Conservation (phyloP, 2,888 invertebrate genomes). For the Microplitis manilae region DNA sequence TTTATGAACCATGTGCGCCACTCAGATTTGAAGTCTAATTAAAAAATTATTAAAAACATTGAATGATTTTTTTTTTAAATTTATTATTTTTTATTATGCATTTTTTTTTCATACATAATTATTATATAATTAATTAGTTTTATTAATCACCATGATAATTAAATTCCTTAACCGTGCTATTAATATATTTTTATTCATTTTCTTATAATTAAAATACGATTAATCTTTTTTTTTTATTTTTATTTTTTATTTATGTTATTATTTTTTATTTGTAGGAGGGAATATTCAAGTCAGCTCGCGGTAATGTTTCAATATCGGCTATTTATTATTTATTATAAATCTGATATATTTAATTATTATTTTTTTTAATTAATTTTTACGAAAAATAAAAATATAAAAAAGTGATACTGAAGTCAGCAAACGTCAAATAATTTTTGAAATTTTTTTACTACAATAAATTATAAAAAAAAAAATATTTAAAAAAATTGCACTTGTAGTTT, state of each 20-base stretch:
- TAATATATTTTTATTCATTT: constrained; percentile 51
- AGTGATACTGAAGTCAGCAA: background rate
- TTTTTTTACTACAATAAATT: too few relatives aligned
- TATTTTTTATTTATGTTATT: constrained; percentile 20
- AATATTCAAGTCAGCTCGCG: constrained; percentile 40
- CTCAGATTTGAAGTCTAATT: background rate
- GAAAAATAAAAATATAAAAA: background rate
- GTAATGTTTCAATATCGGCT: constrained; percentile 34
- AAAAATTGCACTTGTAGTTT: too few relatives aligned
- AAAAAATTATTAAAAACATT: background rate
- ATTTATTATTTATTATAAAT: constrained; percentile 27
- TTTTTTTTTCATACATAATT: constrained; percentile 19
- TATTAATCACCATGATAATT: constrained; percentile 47
- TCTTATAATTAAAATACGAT: constrained; percentile 32
- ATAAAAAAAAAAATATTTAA: too few relatives aligned
- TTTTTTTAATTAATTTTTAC: background rate
- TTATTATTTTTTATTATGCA: background rate
- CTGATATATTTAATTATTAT: constrained; percentile 26
- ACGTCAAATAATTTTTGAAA: too few relatives aligned
- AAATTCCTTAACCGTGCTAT: constrained; percentile 67
- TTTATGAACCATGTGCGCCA: background rate
- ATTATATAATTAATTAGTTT: constrained; percentile 9
- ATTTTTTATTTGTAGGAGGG: constrained; percentile 38
- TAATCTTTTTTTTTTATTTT: constrained; percentile 9
- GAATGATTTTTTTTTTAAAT: background rate